Evolutionary conservation across 2,888 invertebrate species (phyloP).

Genomic region (Drosophila kanekoi): DNA sequence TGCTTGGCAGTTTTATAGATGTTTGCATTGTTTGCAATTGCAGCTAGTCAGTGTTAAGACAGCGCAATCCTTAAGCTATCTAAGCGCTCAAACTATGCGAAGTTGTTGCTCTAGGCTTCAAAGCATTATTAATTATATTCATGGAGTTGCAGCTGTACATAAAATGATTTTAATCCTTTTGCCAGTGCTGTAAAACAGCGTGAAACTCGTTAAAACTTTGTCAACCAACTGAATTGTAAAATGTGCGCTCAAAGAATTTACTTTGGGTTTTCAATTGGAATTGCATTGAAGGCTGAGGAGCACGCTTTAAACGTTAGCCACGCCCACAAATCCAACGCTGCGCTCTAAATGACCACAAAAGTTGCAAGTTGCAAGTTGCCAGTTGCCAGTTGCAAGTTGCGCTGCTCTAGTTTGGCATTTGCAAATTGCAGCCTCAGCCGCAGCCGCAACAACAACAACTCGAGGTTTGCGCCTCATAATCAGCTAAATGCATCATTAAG

Average conservation of each 20-base stretch:
- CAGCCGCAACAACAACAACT: slow-evolving; percentile 16
- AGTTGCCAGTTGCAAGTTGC: slow-evolving; percentile 43
- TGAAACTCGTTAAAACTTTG: not conserved
- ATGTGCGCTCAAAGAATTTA: not conserved
- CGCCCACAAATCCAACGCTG: slow-evolving; percentile 15
- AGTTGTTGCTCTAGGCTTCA: not conserved
- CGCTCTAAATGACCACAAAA: slow-evolving; percentile 65
- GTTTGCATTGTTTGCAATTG: no score
- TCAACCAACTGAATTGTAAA: slow-evolving; percentile 2
- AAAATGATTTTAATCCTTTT: not conserved
- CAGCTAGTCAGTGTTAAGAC: no score
- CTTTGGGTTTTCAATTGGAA: not conserved
- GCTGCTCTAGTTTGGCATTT: slow-evolving; percentile 60
- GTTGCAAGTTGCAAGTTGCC: slow-evolving; percentile 40
- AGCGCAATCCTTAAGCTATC: no score
- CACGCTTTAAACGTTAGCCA: slow-evolving; percentile 28
- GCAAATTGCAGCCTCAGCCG: slow-evolving; percentile 45
- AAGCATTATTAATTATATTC: not conserved
- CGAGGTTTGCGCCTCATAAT: slow-evolving; percentile 60
- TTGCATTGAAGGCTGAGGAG: slow-evolving; percentile 3
- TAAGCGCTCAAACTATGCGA: no score
- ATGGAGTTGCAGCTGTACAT: not conserved
- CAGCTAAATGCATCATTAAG: slow-evolving; percentile 77
- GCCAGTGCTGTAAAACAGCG: slow-evolving; percentile 8
- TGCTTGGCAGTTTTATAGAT: no score